Evolutionary conservation across 2,888 invertebrate genomes (phyloP).

Genomic region (Limenitis camilla): DNA sequence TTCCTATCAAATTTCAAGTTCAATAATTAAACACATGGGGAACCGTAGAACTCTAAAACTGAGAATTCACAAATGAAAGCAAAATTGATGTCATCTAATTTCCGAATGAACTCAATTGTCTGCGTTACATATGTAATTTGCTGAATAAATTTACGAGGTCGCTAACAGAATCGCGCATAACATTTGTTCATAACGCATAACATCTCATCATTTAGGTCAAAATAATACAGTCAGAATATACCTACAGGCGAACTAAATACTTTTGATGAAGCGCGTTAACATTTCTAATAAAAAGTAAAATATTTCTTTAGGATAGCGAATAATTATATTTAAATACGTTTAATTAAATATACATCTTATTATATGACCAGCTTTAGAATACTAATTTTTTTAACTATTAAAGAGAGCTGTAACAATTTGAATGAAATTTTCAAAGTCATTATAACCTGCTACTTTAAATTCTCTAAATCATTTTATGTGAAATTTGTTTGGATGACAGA

Average conservation of each 20-base stretch:
- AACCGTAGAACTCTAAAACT: background rate
- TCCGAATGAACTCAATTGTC: constrained; percentile 12
- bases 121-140: constrained; percentile 9
- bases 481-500: too few relatives aligned
- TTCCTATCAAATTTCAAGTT: too few relatives aligned
- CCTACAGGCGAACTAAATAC: too few relatives aligned
- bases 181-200: constrained; percentile 2
- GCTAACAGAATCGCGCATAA: constrained; percentile 7
- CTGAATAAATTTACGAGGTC: constrained; percentile 17
- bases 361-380: too few relatives aligned
- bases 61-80: constrained; percentile 1
- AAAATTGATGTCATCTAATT: constrained; percentile 5
- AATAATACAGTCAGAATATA: too few relatives aligned
- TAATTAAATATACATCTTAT: background rate
- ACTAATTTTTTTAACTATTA: too few relatives aligned
- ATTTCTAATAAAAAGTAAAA: too few relatives aligned
- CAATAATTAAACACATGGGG: background rate
- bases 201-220: constrained; percentile 14
- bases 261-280: too few relatives aligned
- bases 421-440: too few relatives aligned
- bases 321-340: background rate
- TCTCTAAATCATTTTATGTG: too few relatives aligned
- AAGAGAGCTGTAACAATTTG: too few relatives aligned
- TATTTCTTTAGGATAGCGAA: background rate
- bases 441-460: too few relatives aligned